phyloP scores from a whole-genome alignment of 2,113 vertebrate genomes.

The Paradoxurus hermaphroditus region DNA sequence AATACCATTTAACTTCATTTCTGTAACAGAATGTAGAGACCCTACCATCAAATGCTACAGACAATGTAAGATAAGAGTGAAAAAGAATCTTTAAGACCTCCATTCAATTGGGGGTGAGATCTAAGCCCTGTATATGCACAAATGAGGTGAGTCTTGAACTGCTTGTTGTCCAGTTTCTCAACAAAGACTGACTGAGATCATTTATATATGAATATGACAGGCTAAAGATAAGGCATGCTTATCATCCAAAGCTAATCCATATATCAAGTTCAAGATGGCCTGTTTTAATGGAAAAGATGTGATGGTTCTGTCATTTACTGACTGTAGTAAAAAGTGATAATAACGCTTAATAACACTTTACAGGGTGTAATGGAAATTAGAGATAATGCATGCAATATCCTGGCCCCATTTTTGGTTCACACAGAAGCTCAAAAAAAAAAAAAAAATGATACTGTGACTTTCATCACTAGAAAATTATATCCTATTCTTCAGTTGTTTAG shows the following conservation, averaged over 20 bases:
- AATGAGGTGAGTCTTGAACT: background rate
- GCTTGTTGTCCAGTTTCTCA: background rate
- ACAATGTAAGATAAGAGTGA: background rate
- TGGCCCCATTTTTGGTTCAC: background rate
- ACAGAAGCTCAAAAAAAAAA: background rate
- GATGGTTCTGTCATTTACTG: background rate
- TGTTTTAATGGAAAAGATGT: background rate
- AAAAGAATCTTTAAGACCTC: background rate
- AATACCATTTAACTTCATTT: background rate
- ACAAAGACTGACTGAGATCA: background rate
- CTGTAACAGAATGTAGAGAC: background rate
- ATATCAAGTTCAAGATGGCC: background rate
- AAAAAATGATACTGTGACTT: background rate
- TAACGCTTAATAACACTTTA: background rate
- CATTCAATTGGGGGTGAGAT: background rate
- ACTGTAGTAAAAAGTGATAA: background rate
- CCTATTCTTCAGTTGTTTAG: background rate
- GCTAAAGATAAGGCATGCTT: background rate
- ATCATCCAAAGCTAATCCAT: background rate
- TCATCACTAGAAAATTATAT: background rate
- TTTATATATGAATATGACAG: background rate
- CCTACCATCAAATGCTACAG: background rate
- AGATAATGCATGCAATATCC: background rate
- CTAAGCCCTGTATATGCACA: background rate
- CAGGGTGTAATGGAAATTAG: background rate